Evolutionary conservation across 2,888 invertebrate species (phyloP).

Genomic region (Neoaliturus tenellus): DNA sequence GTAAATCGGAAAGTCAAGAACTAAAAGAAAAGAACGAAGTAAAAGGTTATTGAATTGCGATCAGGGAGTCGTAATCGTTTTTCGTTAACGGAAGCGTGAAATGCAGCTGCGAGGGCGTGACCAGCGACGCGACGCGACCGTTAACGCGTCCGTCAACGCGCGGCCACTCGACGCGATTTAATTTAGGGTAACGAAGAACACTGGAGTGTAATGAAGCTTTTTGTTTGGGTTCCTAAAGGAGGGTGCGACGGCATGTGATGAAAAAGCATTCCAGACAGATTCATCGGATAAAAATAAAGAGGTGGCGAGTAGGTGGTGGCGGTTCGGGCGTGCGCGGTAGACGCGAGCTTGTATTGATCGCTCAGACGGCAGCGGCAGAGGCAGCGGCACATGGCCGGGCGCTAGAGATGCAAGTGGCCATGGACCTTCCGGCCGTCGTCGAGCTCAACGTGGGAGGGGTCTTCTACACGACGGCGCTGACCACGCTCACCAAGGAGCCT

Average conservation of each 20-base stretch:
- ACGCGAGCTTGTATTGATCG: slow-evolving; percentile 32
- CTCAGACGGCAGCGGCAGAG: not conserved
- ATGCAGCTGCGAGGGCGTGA: not conserved
- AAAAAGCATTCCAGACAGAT: slow-evolving; percentile 51
- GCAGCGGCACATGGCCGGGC: not conserved
- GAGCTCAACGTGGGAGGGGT: slow-evolving; percentile 99
- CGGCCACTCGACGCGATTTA: slow-evolving; percentile 31
- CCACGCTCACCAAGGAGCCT: slow-evolving; percentile 87
- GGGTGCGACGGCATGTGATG: slow-evolving; percentile 50
- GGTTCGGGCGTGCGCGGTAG: not conserved
- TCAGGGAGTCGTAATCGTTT: too few species aligned
- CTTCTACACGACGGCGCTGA: slow-evolving; percentile 92
- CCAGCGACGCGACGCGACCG: not conserved
- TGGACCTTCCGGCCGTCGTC: slow-evolving; percentile 81
- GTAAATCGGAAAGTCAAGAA: too few species aligned
- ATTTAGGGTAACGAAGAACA: slow-evolving; percentile 47
- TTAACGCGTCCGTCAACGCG: not conserved
- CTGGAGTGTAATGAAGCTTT: slow-evolving; percentile 49
- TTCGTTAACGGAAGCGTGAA: too few species aligned
- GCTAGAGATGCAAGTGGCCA: slow-evolving; percentile 54
- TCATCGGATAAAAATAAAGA: slow-evolving; percentile 51
- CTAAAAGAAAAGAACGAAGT: too few species aligned
- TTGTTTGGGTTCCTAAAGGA: slow-evolving; percentile 43
- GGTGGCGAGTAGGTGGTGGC: not conserved
- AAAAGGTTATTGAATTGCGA: too few species aligned